Evolutionary conservation across 2,113 vertebrate genomes (phyloP), one percentile per base, ranked within the genome.

Genomic region (Agapornis roseicollis): DNA sequence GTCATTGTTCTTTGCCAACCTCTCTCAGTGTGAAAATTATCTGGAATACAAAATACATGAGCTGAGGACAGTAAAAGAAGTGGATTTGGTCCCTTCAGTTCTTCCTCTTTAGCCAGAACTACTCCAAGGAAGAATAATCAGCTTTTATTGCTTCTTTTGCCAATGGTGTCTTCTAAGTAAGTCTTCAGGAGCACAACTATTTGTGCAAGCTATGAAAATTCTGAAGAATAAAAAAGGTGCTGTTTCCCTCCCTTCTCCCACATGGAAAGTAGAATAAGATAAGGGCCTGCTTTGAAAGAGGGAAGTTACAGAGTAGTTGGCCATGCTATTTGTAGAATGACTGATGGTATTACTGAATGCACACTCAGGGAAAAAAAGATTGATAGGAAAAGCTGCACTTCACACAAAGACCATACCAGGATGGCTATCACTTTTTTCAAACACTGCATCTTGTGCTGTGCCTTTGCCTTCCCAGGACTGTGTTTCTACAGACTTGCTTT

Each of bases 1-100:
- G 52, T 93, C 28, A n/a, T 56, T 73, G 6, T 60, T 94, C 85
- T 52, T 95, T 76, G 20, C 78, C 56, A 89, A 28, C 22, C 14
- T 82, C 78, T 81, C 79, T 92, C 55, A 78, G 81, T 72, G 60
- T 47, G n/a, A 78, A 95, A 93, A 95, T 78, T 88, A 80, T 80
- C 73, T 92, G 61, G 80, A 91, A 93, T 71, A 77, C 42, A 91
- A 81, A 95, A 88, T 84, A 64, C 33, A 55, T 80, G 66, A 83
- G 9, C 56, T 60, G 82, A 85, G 42, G n/a, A 69, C 68, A 92
- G 81, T 16, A 84, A 63, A 50, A 80, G 35, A 92, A 83, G 14
- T 27, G 31, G 25, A 31, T 46, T 82, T 55, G 47, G 39, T 90
- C 47, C 33, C 50, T 73, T 20, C 9, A 6, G 35, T 80, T 92